phyloP scores from a whole-genome alignment of 1,140 invertebrate genomes.

The Hyles euphorbiae region DNA sequence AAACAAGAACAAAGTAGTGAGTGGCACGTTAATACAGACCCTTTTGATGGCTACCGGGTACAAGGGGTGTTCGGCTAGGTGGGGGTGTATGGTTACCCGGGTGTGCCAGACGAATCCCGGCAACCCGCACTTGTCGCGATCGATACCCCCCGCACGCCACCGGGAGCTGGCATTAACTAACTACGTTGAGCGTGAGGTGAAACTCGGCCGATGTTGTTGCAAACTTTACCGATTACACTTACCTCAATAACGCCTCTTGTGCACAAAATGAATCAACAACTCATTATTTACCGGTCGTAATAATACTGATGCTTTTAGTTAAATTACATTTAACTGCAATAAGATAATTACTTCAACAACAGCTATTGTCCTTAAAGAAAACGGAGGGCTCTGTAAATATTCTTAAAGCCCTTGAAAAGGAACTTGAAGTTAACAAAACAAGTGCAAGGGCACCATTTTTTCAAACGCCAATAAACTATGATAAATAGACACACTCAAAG shows the following conservation, averaged over 20 bases:
- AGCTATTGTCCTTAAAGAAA: too few species aligned
- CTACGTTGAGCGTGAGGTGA: slow-evolving; percentile 49
- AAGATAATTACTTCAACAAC: background rate
- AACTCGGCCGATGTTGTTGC: slow-evolving; percentile 67
- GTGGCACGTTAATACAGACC: slow-evolving; percentile 54
- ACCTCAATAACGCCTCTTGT: slow-evolving; percentile 39
- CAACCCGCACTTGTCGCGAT: slow-evolving; percentile 66
- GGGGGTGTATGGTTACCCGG: slow-evolving; percentile 41
- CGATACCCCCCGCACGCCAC: slow-evolving; percentile 65
- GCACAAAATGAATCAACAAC: slow-evolving; percentile 43
- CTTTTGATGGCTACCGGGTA: slow-evolving; percentile 38
- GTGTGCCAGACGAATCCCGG: slow-evolving; percentile 65
- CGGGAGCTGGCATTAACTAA: slow-evolving; percentile 67
- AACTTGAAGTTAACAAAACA: too few species aligned
- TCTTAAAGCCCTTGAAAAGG: too few species aligned
- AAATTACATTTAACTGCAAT: background rate
- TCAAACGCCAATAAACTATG: too few species aligned
- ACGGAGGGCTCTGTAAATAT: too few species aligned
- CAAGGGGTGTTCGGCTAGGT: slow-evolving; percentile 22
- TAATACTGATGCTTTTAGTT: slow-evolving; percentile 9
- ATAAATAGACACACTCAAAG: too few species aligned
- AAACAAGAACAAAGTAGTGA: slow-evolving; percentile 70
- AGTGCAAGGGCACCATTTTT: too few species aligned
- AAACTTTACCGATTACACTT: slow-evolving; percentile 68
- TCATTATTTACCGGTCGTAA: slow-evolving; percentile 11